These are phyloP conservation scores for Melanotaenia maccullochi DNA, from an alignment of 2,797 vertebrate genomes.

Conservation along the genomic window DNA sequence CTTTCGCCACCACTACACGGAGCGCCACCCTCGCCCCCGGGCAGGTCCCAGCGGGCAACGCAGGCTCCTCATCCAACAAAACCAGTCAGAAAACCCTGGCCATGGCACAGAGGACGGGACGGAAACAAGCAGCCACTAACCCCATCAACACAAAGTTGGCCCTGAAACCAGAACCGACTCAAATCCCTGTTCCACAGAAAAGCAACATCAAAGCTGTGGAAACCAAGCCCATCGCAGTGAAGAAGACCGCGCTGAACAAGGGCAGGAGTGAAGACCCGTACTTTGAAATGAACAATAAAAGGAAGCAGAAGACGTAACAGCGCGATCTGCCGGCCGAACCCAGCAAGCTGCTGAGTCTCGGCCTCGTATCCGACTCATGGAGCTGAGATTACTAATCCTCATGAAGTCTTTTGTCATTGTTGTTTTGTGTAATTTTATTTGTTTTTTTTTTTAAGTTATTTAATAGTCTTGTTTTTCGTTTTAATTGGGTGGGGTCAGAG, in stretches of 20 bases:
- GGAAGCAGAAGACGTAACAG: conserved; percentile 83
- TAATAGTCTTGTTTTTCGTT: conserved; percentile 44
- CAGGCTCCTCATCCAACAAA: conserved; percentile 76
- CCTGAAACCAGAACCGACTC: conserved; percentile 3
- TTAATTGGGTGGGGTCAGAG: conserved; percentile 50
- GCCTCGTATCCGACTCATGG: conserved; percentile 27
- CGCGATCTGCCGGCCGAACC: background rate
- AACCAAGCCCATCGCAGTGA: conserved; percentile 24
- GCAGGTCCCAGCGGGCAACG: conserved; percentile 62
- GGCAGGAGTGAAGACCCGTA: conserved; percentile 69
- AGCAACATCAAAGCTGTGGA: conserved; percentile 58
- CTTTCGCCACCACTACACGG: conserved; percentile 9
- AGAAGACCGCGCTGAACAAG: conserved; percentile 70
- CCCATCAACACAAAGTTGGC: conserved; percentile 45
- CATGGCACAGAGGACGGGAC: conserved; percentile 44
- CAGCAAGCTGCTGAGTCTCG: background rate
- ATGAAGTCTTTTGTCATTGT: background rate
- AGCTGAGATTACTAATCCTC: conserved; percentile 17
- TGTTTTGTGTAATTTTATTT: conserved; percentile 12
- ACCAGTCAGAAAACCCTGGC: conserved; percentile 79
- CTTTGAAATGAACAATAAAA: conserved; percentile 90
- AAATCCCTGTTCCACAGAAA: conserved; percentile 16
- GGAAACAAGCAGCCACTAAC: conserved; percentile 43
- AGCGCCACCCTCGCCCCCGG: conserved; percentile 17
- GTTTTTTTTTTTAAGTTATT: conserved; percentile 47